phyloP scores from a whole-genome alignment of 2,113 vertebrate species.

The Columba janthina region DNA sequence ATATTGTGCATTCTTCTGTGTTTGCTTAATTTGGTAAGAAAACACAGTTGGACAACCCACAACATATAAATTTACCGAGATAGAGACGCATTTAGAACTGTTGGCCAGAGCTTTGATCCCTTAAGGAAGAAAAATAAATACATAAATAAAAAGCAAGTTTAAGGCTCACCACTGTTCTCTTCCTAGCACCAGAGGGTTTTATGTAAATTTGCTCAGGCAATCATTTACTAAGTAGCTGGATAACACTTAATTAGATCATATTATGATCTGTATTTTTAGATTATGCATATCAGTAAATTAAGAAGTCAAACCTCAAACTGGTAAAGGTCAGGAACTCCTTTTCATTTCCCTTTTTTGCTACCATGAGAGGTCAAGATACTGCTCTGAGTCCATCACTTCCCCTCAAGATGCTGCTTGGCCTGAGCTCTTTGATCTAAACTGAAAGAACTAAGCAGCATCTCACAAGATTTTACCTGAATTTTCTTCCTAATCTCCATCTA shows the following conservation, averaged over 20 bases:
- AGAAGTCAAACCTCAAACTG: not conserved
- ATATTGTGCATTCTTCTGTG: not conserved
- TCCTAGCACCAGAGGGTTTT: not conserved
- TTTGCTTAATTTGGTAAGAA: not conserved
- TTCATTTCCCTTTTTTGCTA: not conserved
- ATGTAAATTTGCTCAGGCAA: not conserved
- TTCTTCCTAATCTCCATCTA: not conserved
- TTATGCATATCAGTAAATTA: not conserved
- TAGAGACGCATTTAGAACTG: not conserved
- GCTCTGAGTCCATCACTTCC: not conserved
- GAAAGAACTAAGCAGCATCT: not conserved
- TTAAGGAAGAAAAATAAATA: not conserved
- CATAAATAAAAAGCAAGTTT: not conserved
- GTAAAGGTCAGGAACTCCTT: not conserved
- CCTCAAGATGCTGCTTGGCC: no score
- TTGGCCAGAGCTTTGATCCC: not conserved
- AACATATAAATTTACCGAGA: not conserved
- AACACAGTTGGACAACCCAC: not conserved
- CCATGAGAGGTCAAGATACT: not conserved
- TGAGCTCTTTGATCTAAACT: not conserved
- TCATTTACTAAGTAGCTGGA: not conserved
- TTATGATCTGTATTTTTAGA: not conserved
- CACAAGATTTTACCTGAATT: not conserved
- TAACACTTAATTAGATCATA: not conserved
- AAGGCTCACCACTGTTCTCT: not conserved